phyloP scores from a whole-genome alignment of 2,888 invertebrate genomes.

The Gymnocheta viridis region DNA sequence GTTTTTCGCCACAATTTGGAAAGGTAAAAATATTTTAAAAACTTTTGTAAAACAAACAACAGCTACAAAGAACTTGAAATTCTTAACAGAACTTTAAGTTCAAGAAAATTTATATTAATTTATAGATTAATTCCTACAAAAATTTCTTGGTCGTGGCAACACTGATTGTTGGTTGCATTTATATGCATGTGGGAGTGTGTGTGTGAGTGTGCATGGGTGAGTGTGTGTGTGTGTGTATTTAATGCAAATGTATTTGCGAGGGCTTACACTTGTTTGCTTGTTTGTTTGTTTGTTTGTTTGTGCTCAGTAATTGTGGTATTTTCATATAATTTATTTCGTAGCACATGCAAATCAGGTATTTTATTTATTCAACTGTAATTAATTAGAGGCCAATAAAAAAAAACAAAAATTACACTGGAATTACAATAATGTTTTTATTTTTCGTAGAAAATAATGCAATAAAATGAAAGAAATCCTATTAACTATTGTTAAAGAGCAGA shows the following conservation, averaged over 20 bases:
- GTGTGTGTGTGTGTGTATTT: not conserved
- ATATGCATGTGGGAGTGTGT: not conserved
- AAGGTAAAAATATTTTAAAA: no score
- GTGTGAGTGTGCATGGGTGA: not conserved
- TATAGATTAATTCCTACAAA: no score
- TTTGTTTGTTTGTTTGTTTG: conserved; percentile 10
- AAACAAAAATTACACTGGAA: conserved; percentile 24
- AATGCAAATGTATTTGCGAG: not conserved
- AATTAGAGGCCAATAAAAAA: conserved; percentile 37
- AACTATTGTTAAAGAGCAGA: conserved; percentile 11
- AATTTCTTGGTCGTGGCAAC: no score
- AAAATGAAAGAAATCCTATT: conserved; percentile 14
- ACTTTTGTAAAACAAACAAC: no score
- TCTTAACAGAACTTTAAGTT: no score
- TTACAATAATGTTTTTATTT: conserved; percentile 18
- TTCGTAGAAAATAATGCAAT: not conserved
- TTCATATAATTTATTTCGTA: conserved; percentile 34
- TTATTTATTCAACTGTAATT: conserved; percentile 62
- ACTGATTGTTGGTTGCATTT: not conserved
- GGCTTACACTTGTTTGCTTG: not conserved
- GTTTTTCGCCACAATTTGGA: no score
- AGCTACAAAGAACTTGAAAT: no score
- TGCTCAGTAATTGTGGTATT: conserved; percentile 55
- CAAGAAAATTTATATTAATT: no score
- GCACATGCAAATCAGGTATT: conserved; percentile 50